A percentile compares a stretch with the other conserved stretches of the same genome.
phyloP scores from a whole-genome alignment of 2,888 invertebrate genomes.

The Cerastis rubricosa region DNA sequence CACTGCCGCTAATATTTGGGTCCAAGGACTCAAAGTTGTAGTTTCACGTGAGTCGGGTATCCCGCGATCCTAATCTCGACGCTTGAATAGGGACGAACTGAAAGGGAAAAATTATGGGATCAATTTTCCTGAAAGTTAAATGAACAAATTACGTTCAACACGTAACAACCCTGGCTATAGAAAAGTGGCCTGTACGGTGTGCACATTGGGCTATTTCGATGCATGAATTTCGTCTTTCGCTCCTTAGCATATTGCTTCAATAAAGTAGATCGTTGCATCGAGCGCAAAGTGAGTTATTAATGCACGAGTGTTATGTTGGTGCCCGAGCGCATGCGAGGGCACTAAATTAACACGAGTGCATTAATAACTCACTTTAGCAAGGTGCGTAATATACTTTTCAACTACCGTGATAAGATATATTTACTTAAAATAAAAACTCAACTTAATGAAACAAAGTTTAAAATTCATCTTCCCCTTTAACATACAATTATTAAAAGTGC shows the following conservation, averaged over 20 bases:
- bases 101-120: constrained; percentile 67
- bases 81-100: constrained; percentile 63
- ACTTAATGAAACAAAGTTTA: no score
- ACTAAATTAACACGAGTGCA: no score
- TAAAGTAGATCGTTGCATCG: no score
- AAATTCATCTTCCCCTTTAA: no score
- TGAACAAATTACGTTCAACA: constrained; percentile 68
- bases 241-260: not conserved
- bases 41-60: constrained; percentile 61
- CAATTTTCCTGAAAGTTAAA: constrained; percentile 65
- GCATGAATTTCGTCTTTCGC: constrained; percentile 11
- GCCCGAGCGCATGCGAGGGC: no score
- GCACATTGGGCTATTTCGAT: constrained; percentile 2
- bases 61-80: constrained; percentile 62
- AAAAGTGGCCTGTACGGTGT: constrained; percentile 19
- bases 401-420: no score
- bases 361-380: no score
- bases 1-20: constrained; percentile 46
- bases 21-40: constrained; percentile 56
- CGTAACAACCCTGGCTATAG: constrained; percentile 44
- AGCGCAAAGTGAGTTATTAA: no score
- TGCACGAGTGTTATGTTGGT: no score
- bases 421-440: no score
- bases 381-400: no score
- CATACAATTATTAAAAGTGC: no score